Conservation (phyloP, 2,888 invertebrate genomes). For the Spilarctia lutea region DNA sequence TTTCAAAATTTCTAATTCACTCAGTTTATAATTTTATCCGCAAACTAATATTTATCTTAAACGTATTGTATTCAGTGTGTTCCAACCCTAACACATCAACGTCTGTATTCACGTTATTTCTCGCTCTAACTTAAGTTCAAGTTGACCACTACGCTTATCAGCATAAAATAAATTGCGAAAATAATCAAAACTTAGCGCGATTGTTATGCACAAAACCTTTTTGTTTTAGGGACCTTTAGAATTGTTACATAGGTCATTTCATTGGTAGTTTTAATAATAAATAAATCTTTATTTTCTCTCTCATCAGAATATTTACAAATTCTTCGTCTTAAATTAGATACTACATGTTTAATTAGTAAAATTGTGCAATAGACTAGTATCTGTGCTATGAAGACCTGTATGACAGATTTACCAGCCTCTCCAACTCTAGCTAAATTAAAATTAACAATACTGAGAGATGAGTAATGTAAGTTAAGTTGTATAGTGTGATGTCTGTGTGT, state of each 20-base stretch:
- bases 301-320: no score
- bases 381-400: no score
- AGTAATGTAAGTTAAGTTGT: no score
- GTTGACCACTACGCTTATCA: constrained; percentile 65
- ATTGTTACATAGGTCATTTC: neutral
- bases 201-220: constrained; percentile 26
- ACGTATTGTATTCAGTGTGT: constrained; percentile 16
- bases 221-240: neutral
- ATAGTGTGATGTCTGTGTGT: no score
- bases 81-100: constrained; percentile 32
- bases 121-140: constrained; percentile 56
- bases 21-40: neutral
- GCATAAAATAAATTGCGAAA: constrained; percentile 65
- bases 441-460: no score
- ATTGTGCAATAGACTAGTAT: no score
- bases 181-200: constrained; percentile 49
- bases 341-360: no score
- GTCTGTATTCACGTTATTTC: constrained; percentile 60
- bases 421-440: no score
- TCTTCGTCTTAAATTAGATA: no score
- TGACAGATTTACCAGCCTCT: no score
- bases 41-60: neutral
- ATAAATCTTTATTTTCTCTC: no score
- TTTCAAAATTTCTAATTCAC: neutral
- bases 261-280: neutral